These are phyloP conservation scores for Hafferia zeledoni DNA, from an alignment of 2,797 vertebrate species.

Conservation along the genomic window DNA sequence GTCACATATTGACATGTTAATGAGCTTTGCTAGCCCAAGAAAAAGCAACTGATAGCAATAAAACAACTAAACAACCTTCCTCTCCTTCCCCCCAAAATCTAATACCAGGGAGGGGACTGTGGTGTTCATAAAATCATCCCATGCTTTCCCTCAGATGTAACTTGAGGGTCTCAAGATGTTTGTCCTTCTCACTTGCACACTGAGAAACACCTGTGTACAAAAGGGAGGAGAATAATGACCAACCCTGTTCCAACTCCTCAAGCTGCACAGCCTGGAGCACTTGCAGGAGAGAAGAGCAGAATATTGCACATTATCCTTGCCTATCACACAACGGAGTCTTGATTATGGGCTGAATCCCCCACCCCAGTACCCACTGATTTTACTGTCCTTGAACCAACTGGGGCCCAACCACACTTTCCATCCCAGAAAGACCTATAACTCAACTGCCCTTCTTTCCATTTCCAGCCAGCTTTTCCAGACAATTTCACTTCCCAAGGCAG, in stretches of 20 bases:
- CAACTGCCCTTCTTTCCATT: neutral
- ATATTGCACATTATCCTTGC: accelerated
- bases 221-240: neutral
- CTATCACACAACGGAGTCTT: neutral
- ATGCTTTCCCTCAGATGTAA: neutral
- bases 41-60: neutral
- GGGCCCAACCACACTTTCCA: neutral
- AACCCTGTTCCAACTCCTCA: neutral
- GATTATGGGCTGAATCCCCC: neutral
- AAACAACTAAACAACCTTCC: neutral
- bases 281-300: neutral
- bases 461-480: neutral
- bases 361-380: neutral
- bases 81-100: neutral
- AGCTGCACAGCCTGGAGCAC: neutral
- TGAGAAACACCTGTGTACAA: neutral
- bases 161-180: neutral
- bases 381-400: neutral
- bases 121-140: neutral
- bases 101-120: neutral
- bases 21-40: neutral
- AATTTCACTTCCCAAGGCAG: neutral
- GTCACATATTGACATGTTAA: neutral
- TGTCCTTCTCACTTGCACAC: neutral
- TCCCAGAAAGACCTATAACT: neutral